Conservation (phyloP, 2,888 invertebrate species). For the Andricus quercusramuli region DNA sequence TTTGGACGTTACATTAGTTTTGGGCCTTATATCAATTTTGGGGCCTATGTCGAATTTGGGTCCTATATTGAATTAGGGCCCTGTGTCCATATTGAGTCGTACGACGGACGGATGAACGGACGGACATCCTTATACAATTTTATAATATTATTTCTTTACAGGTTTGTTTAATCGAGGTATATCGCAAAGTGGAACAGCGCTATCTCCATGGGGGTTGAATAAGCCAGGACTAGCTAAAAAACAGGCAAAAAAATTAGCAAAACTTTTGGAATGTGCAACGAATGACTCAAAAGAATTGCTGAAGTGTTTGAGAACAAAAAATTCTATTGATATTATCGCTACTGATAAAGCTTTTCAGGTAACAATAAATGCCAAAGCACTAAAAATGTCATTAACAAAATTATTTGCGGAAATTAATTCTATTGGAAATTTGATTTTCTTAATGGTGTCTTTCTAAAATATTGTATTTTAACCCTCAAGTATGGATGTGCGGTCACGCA, state of each 20-base stretch:
- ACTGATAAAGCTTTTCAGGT: conserved; percentile 86
- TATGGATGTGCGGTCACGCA: no score
- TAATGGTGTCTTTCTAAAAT: no score
- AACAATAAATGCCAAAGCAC: conserved; percentile 48
- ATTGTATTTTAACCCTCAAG: no score
- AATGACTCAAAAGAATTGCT: conserved; percentile 80
- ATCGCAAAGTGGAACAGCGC: conserved; percentile 87
- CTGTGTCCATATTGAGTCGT: no score
- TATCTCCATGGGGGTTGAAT: conserved; percentile 85
- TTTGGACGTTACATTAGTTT: no score
- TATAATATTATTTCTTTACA: conserved; percentile 65
- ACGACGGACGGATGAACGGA: no score
- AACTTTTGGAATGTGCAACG: conserved; percentile 82
- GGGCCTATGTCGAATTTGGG: no score
- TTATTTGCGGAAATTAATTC: not conserved
- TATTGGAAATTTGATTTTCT: not conserved
- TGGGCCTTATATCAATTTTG: no score
- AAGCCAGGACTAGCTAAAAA: conserved; percentile 81
- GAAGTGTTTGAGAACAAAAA: conserved; percentile 83
- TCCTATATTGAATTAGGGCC: no score
- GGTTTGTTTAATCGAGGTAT: conserved; percentile 87
- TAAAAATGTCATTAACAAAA: not conserved
- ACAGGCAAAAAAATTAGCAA: conserved; percentile 82
- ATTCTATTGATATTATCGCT: conserved; percentile 83
- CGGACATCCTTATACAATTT: not conserved